Conservation (phyloP, 2,113 vertebrate species). For the Callorhinus ursinus region DNA sequence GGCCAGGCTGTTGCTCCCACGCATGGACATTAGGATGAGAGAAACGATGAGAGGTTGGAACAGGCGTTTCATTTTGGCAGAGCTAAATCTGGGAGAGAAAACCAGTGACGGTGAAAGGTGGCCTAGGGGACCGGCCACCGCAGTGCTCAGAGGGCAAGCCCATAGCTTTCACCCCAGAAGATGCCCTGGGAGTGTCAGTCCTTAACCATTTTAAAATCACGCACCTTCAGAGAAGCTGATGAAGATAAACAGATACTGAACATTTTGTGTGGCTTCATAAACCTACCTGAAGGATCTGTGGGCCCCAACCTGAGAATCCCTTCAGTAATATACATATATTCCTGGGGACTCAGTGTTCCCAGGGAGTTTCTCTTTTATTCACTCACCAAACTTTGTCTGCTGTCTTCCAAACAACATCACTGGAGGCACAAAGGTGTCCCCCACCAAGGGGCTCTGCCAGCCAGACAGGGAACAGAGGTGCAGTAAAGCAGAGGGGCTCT, state of each 20-base stretch:
- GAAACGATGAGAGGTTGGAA: constrained; percentile 80
- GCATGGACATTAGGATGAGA: constrained; percentile 83
- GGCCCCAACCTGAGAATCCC: not conserved
- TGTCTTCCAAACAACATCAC: not conserved
- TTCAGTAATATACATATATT: not conserved
- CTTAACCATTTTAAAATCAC: not conserved
- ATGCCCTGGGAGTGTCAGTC: not conserved
- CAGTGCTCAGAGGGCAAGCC: not conserved
- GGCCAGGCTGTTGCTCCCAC: constrained; percentile 86
- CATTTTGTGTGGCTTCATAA: not conserved
- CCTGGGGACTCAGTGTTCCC: not conserved
- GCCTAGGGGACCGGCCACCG: not conserved
- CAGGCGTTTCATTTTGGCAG: constrained; percentile 88
- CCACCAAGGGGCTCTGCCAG: no score
- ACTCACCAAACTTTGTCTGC: not conserved
- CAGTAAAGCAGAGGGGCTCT: not conserved
- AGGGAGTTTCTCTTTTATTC: not conserved
- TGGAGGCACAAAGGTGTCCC: not conserved
- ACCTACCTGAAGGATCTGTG: not conserved
- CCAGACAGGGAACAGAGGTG: rapidly evolving
- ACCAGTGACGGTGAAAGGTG: not conserved
- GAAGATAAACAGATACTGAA: not conserved
- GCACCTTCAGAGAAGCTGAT: not conserved
- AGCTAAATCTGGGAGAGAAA: constrained; percentile 61
- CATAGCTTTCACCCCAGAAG: not conserved